Evolutionary conservation across 2,888 invertebrate genomes (phyloP).

Genomic region (Dryocosmus kuriphilus): DNA sequence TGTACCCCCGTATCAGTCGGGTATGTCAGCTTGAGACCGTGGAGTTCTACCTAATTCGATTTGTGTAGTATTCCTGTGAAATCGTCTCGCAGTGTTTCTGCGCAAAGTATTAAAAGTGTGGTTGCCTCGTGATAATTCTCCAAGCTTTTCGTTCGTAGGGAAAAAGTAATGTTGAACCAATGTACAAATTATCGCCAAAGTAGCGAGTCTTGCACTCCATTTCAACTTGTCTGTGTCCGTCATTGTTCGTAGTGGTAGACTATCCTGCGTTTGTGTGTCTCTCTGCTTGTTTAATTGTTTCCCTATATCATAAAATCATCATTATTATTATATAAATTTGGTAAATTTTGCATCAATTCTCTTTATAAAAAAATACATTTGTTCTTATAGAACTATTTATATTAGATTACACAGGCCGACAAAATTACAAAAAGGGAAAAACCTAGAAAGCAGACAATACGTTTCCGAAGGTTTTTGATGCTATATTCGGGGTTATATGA

Average conservation of each 20-base stretch:
- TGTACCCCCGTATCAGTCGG: conserved; percentile 67
- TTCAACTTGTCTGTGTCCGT: conserved; percentile 66
- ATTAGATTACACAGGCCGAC: too few species aligned
- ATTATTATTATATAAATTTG: background rate
- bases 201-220: conserved; percentile 57
- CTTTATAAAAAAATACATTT: background rate
- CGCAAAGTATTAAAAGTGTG: conserved; percentile 54
- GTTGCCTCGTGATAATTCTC: conserved; percentile 38
- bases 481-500: too few species aligned
- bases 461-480: too few species aligned
- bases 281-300: conserved; percentile 59
- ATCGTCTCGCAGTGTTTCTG: conserved; percentile 63
- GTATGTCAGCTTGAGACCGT: conserved; percentile 67
- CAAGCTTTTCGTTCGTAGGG: conserved; percentile 15
- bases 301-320: background rate
- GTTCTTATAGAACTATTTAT: too few species aligned
- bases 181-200: conserved; percentile 35
- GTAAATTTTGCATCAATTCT: background rate
- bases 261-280: conserved; percentile 64
- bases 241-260: conserved; percentile 70
- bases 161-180: conserved; percentile 40
- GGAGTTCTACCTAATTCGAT: conserved; percentile 64
- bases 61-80: conserved; percentile 65
- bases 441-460: too few species aligned
- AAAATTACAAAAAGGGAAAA: too few species aligned